A percentile compares a stretch with the other conserved stretches of the same genome.
phyloP scores from a whole-genome alignment of 1,140 invertebrate genomes.

The Drosophila aff. region DNA sequence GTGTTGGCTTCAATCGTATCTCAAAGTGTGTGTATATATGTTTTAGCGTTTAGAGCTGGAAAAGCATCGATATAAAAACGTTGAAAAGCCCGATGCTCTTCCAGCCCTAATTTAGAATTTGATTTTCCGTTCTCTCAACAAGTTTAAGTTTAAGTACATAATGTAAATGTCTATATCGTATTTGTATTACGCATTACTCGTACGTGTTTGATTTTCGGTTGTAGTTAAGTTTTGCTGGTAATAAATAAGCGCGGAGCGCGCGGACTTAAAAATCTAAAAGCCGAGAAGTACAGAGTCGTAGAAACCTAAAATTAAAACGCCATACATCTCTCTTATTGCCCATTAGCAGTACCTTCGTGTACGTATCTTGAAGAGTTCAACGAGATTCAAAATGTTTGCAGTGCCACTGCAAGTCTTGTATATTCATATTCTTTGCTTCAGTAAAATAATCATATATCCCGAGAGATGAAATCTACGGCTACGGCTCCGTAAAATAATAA shows the following conservation, averaged over 20 bases:
- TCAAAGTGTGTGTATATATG: conserved; percentile 34
- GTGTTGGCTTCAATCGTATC: conserved; percentile 36
- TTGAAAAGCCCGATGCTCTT: conserved; percentile 13
- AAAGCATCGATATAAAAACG: conserved; percentile 19
- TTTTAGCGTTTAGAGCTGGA: conserved; percentile 37
- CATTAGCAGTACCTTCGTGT: conserved; percentile 13
- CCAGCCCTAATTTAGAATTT: conserved; percentile 58
- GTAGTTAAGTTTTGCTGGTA: conserved; percentile 40
- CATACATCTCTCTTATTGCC: conserved; percentile 6
- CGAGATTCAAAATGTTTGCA: conserved; percentile 52
- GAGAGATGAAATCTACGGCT: conserved; percentile 16
- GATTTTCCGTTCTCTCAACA: conserved; percentile 74
- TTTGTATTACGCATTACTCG: conserved; percentile 68
- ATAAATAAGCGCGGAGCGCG: conserved; percentile 45
- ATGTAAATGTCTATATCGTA: conserved; percentile 67
- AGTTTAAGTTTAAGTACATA: conserved; percentile 76
- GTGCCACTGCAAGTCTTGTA: conserved; percentile 38
- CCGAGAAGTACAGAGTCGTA: conserved; percentile 36
- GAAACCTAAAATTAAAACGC: conserved; percentile 45
- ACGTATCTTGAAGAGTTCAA: conserved; percentile 27
- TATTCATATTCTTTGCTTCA: conserved; percentile 35
- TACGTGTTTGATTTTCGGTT: conserved; percentile 73
- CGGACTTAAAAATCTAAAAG: conserved; percentile 47
- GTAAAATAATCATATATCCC: conserved; percentile 23
- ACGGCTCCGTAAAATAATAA: conserved; percentile 55